Evolutionary conservation across 2,113 vertebrate genomes (phyloP), one percentile per base, ranked within the genome.

Genomic region (Hippocampus mohnikei): DNA sequence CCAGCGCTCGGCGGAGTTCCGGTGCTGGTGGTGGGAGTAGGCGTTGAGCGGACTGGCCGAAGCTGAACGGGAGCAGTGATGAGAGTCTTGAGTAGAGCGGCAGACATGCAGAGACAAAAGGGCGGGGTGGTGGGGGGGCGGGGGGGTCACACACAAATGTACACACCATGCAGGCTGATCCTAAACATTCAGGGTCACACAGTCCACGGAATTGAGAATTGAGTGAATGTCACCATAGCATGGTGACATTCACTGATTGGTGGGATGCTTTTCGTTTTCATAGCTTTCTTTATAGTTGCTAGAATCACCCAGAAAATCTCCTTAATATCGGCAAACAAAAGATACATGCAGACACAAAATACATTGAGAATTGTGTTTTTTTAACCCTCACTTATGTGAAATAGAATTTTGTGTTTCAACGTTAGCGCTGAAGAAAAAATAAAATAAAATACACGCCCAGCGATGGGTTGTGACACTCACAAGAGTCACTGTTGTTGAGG

Each of bases 31-130:
- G 80, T 90, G 91, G 76, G 92, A 94, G 89, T 91, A 93, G 69
- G 93, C 85, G 25, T 85, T 92, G 76, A 98, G 90, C 10, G 95
- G 96, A 83, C 94, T 96, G 88, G 91, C 92, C 0, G 95, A 97
- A 74, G 94, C 94, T n/a, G 95, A 94, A 84, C 93, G 94, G 27
- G 95, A 95, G 85, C 94, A 97, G 82, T 95, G 90, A 0, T 91
- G 93, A 84, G 91, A 93, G 80, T 89, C 93, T 94, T 94, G 83
- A 87, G 73, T 48, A 40, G 73, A 68, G 84, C 25, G 76, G 5
- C 46, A 68, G 27, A 84, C 71, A 73, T 64, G 71, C 65, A 77
- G 60, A 71, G 73, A 77, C 23, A 44, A 67, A 44, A 67, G 63
- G 66, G 16, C 52, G 71, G 78, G 33, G 33, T 37, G 33, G 33